Conservation (phyloP, 2,113 vertebrate species). For the Clinocottus analis region DNA sequence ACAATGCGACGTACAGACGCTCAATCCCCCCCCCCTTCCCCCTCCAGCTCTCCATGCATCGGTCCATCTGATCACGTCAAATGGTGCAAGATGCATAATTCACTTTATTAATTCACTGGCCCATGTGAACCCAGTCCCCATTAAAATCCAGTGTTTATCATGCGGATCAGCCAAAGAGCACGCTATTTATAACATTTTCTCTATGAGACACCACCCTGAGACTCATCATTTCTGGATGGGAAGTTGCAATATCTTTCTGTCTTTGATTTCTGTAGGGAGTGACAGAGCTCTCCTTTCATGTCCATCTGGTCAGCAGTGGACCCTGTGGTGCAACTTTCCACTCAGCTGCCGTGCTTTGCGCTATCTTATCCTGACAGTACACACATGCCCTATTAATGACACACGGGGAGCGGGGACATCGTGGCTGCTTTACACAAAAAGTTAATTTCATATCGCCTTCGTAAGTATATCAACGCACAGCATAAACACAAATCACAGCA, state of each 20-base stretch:
- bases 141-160: conserved; percentile 64
- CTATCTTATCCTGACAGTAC: conserved; percentile 66
- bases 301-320: conserved; percentile 77
- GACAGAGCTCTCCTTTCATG: conserved; percentile 65
- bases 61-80: conserved; percentile 63
- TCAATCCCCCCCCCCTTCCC: not conserved
- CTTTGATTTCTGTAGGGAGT: conserved; percentile 74
- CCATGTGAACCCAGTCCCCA: conserved; percentile 48
- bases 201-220: conserved; percentile 52
- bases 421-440: conserved; percentile 28
- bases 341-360: conserved; percentile 44
- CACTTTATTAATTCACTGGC: conserved; percentile 65
- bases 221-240: conserved; percentile 58
- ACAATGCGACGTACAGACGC: conserved; percentile 32
- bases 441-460: conserved; percentile 6
- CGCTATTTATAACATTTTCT: conserved; percentile 61
- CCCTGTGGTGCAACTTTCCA: conserved; percentile 64
- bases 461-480: not conserved
- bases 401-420: conserved; percentile 17
- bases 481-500: conserved; percentile 4
- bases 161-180: conserved; percentile 40
- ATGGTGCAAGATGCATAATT: conserved; percentile 67
- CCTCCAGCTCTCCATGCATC: conserved; percentile 19
- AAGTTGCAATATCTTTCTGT: conserved; percentile 46
- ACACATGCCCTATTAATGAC: conserved; percentile 62